phyloP scores from a whole-genome alignment of 2,113 vertebrate species.

The Tautogolabrus adspersus region DNA sequence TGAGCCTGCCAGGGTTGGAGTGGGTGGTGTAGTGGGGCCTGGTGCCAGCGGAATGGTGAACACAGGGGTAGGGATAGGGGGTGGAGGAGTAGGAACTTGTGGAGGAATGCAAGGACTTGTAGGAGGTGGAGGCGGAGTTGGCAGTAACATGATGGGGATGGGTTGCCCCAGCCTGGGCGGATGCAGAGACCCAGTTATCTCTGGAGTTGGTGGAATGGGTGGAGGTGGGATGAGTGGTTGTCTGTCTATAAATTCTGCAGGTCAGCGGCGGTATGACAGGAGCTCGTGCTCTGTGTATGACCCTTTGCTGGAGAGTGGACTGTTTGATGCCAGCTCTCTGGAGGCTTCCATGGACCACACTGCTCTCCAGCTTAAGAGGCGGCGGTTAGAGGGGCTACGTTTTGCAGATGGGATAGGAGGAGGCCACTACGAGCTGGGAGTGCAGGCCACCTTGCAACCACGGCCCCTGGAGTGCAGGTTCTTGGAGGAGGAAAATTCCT shows the following conservation, averaged over 20 bases:
- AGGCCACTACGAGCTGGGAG: conserved; percentile 91
- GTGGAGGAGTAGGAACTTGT: conserved; percentile 64
- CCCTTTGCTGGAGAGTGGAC: conserved; percentile 84
- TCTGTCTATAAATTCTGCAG: conserved; percentile 70
- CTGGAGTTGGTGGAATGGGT: conserved; percentile 71
- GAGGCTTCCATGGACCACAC: conserved; percentile 90
- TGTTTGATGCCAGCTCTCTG: conserved; percentile 87
- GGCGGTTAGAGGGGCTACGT: conserved; percentile 85
- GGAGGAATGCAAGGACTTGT: conserved; percentile 82
- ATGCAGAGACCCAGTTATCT: conserved; percentile 81
- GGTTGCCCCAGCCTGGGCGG: conserved; percentile 80
- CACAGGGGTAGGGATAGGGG: conserved; percentile 67
- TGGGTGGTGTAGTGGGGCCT: conserved; percentile 75
- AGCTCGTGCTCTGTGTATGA: conserved; percentile 82
- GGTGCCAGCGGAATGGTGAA: conserved; percentile 78
- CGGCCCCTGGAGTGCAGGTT: conserved; percentile 91
- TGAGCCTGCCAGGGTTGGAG: conserved; percentile 80
- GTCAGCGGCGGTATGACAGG: conserved; percentile 84
- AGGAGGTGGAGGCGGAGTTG: conserved; percentile 75
- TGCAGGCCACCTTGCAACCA: conserved; percentile 84
- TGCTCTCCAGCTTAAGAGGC: conserved; percentile 90
- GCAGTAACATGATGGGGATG: conserved; percentile 79
- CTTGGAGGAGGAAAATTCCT: conserved; percentile 93
- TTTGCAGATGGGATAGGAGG: conserved; percentile 82
- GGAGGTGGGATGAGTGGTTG: conserved; percentile 77